These are phyloP conservation scores for Apostichopus californicus DNA, from an alignment of 35 echinoderm and acorn worm species.

Conservation along the genomic window DNA sequence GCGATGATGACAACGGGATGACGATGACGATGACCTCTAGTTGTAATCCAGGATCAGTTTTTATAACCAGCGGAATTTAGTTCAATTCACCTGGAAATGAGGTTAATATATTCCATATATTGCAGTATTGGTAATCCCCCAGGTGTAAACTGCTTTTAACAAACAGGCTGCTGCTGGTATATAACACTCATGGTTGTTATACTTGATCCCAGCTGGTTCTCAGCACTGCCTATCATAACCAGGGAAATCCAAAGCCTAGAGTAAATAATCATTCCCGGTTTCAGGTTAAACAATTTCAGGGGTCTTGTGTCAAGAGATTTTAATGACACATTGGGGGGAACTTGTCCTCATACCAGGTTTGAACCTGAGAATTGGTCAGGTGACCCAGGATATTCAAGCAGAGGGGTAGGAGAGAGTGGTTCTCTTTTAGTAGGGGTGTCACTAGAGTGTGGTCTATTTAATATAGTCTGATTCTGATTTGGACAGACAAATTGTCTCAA, in stretches of 20 bases:
- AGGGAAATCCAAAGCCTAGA: not conserved
- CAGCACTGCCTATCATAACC: not conserved
- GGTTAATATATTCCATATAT: constrained; percentile 40
- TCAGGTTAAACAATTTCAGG: constrained; percentile 22
- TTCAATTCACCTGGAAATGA: constrained; percentile 39
- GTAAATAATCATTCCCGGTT: constrained; percentile 33
- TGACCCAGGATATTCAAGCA: not conserved
- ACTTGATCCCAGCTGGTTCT: too few species aligned
- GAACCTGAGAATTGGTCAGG: constrained; percentile 3
- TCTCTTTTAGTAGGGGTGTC: too few species aligned
- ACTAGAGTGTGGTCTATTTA: too few species aligned
- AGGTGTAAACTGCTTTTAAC: not conserved
- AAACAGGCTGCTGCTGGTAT: too few species aligned
- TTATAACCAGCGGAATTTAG: not conserved
- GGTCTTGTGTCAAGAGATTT: constrained; percentile 26
- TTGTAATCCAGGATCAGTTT: not conserved
- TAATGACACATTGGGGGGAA: constrained; percentile 12
- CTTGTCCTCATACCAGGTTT: not conserved
- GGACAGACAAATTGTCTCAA: too few species aligned
- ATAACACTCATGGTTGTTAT: too few species aligned
- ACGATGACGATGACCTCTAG: too few species aligned
- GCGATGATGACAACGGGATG: too few species aligned
- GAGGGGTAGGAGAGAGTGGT: too few species aligned
- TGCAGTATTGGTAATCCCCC: not conserved
- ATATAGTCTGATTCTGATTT: too few species aligned